phyloP scores from a whole-genome alignment of 2,113 vertebrate genomes.

The Atrichornis clamosus region DNA sequence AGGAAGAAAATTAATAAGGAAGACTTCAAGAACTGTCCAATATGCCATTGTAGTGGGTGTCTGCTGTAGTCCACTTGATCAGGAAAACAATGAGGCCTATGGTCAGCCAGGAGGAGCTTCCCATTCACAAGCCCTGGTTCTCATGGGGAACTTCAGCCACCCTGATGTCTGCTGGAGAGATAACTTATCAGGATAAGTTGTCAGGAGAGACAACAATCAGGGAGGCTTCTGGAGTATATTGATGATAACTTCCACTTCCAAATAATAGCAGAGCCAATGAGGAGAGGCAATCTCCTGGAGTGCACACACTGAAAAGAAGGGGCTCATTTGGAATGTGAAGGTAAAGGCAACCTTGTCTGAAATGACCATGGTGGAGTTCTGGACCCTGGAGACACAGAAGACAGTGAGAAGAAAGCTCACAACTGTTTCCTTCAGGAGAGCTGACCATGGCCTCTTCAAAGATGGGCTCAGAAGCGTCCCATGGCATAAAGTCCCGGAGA shows the following conservation, averaged over 20 bases:
- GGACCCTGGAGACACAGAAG: not conserved
- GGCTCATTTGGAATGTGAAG: not conserved
- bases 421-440: not conserved
- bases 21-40: not conserved
- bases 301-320: rapidly evolving
- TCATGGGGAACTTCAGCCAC: rapidly evolving
- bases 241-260: not conserved
- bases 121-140: not conserved
- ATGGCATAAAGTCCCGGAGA: not conserved
- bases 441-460: not conserved
- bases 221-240: not conserved
- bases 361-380: not conserved
- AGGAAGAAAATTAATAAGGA: not conserved
- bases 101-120: not conserved
- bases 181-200: not conserved
- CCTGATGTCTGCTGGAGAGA: not conserved
- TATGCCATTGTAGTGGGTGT: not conserved
- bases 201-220: too few relatives aligned
- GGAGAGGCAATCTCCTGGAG: not conserved
- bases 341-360: not conserved
- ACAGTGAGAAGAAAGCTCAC: not conserved
- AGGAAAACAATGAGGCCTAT: not conserved
- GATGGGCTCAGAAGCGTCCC: not conserved
- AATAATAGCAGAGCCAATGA: not conserved
- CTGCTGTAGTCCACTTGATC: not conserved